Conservation (phyloP, 2,113 vertebrate genomes). For the Centrocercus urophasianus region DNA sequence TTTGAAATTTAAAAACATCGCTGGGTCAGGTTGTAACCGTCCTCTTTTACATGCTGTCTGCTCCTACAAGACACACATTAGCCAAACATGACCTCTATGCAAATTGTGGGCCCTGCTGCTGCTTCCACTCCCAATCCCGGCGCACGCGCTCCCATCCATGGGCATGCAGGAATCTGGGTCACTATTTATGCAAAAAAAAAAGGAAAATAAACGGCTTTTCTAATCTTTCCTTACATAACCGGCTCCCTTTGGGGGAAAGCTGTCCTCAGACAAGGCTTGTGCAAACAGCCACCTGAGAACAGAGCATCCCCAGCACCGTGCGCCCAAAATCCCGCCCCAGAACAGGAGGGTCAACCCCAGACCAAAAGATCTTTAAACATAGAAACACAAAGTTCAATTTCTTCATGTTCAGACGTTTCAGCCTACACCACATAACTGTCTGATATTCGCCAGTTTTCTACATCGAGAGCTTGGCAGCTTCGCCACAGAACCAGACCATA, state of each 20-base stretch:
- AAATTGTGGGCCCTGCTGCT: conserved; percentile 81
- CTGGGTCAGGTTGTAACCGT: conserved; percentile 87
- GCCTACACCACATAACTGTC: background rate
- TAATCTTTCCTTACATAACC: fast-evolving
- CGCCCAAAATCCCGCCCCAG: fast-evolving
- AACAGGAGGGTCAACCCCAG: background rate
- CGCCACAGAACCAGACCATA: fast-evolving
- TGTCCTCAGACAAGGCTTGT: fast-evolving
- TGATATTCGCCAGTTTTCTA: background rate
- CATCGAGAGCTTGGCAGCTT: background rate
- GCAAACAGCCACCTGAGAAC: fast-evolving
- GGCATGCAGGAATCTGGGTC: fast-evolving
- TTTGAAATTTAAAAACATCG: conserved; percentile 89
- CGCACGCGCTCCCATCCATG: conserved; percentile 28
- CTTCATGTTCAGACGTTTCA: background rate
- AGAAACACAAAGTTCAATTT: background rate
- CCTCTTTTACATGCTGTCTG: conserved; percentile 84
- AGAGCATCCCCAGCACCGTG: fast-evolving
- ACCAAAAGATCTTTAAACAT: background rate
- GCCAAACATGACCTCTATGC: conserved; percentile 87
- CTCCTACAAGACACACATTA: conserved; percentile 87
- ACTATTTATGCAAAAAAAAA: background rate
- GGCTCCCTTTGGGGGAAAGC: background rate
- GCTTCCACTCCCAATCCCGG: conserved; percentile 73
- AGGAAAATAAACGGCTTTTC: fast-evolving